phyloP scores from a whole-genome alignment of 2,113 vertebrate genomes.

The Coturnix japonica region DNA sequence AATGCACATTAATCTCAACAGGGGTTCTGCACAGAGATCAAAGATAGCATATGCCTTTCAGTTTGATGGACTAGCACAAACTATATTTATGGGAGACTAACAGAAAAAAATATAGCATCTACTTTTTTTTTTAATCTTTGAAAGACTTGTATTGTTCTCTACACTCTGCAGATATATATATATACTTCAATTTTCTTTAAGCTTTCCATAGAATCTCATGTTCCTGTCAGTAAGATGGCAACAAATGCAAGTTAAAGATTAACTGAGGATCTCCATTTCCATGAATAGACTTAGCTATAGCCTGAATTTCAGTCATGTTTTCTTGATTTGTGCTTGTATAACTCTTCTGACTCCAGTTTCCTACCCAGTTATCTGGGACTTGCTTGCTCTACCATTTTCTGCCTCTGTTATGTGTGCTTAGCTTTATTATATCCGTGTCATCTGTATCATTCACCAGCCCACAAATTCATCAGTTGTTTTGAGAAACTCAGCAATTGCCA shows the following conservation, averaged over 20 bases:
- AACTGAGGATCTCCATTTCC: constrained; percentile 13
- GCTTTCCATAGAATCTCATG: neutral
- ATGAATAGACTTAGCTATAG: neutral
- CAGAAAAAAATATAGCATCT: constrained; percentile 30
- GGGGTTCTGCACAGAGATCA: constrained; percentile 68
- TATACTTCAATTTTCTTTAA: neutral
- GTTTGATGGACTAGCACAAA: constrained; percentile 69
- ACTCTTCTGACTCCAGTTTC: constrained; percentile 15
- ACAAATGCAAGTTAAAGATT: constrained; percentile 25
- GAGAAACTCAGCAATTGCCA: neutral
- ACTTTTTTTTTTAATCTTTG: constrained; percentile 43
- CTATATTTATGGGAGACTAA: constrained; percentile 54
- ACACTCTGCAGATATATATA: neutral
- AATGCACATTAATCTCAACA: constrained; percentile 68
- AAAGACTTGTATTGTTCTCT: constrained; percentile 41
- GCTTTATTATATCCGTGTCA: constrained; percentile 12
- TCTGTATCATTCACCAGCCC: constrained; percentile 2
- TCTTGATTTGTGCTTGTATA: constrained; percentile 13
- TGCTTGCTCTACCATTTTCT: neutral
- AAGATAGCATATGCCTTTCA: constrained; percentile 75
- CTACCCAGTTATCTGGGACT: neutral
- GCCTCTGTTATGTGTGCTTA: neutral
- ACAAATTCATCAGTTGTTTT: neutral
- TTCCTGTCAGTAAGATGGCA: neutral
- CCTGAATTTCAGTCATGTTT: constrained; percentile 23